Evolutionary conservation across 2,888 invertebrate genomes (phyloP), one percentile per base, ranked within the genome.

Genomic region (Villa cingulata): DNA sequence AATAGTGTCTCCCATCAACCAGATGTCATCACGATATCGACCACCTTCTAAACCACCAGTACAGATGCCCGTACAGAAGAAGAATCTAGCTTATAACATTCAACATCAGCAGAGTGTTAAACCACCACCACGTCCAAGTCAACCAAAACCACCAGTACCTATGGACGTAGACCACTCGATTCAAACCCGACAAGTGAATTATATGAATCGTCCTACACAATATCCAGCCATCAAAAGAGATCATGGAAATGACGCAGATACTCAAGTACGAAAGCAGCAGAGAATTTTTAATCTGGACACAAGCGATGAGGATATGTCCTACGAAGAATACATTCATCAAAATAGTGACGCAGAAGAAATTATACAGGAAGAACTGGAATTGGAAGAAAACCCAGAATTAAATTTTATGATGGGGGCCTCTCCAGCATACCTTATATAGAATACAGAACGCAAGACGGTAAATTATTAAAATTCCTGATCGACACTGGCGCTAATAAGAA

Each of bases 101-200:
- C 27, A 27, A 27, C 27, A 27, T 10, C 6, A 27, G 1, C 10
- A 9, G 10, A 27, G 10, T 10, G 10, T 6, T 10, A 10, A 9
- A 27, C 27, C 23, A 41, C 46, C 41, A 17, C 40, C 34, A 12
- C 34, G 39, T 19, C 41, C 37, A 46, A 29, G 3, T 14, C 41
- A 41, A 41, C 32, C 41, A 10, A 46, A 43, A 14, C 36, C 43
- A 9, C 19, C 43, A 20, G 16, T 7, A 14, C 38, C 38, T 38
- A 43, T 39, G 48, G 43, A 48, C 2, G 44, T 44, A 4, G 41
- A 48, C 37, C n/a, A 6, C 23, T 48, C 48, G 12, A 43, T 46
- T 19, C 32, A 46, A 23, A 20, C 41, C 1, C 32, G 41, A 17
- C 17, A 40, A 36, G 15, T 36, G 2, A 34, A 41, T 20, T 39